A percentile compares a stretch with the other conserved stretches of the same genome.
These are phyloP conservation scores for Acipenser oxyrinchus DNA, from an alignment of 2,797 vertebrate genomes.

Conservation along the genomic window DNA sequence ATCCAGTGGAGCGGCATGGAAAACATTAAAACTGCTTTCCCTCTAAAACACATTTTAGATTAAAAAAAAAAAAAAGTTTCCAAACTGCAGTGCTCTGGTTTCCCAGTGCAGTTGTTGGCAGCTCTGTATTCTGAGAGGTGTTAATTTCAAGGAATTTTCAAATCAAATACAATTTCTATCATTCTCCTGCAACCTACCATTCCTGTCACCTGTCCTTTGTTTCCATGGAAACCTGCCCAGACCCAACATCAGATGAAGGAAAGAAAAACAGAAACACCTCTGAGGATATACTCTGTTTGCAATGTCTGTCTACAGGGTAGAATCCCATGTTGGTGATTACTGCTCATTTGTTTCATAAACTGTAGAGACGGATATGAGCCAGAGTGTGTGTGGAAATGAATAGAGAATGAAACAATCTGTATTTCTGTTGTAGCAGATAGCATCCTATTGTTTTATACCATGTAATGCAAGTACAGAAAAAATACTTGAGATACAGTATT, in stretches of 20 bases:
- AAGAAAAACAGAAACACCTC: slow-evolving; percentile 12
- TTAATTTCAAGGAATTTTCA: neutral
- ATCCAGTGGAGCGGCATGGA: too few species aligned
- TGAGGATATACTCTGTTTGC: neutral
- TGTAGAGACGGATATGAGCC: slow-evolving; percentile 22
- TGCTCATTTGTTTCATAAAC: slow-evolving; percentile 2
- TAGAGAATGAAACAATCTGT: slow-evolving; percentile 37
- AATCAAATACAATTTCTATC: neutral
- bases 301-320: neutral
- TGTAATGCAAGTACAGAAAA: neutral
- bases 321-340: neutral
- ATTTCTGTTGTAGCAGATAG: neutral
- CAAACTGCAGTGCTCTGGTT: too few species aligned
- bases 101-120: neutral
- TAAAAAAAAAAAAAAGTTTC: too few species aligned
- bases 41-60: too few species aligned
- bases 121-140: neutral
- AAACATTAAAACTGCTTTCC: too few species aligned
- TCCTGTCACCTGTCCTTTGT: neutral
- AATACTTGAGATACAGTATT: neutral
- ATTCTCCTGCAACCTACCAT: neutral
- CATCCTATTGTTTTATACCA: neutral
- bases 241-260: neutral
- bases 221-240: slow-evolving; percentile 4
- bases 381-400: slow-evolving; percentile 21